Conservation (phyloP, 2,797 vertebrate species). For the Kryptolebias ocellatus region DNA sequence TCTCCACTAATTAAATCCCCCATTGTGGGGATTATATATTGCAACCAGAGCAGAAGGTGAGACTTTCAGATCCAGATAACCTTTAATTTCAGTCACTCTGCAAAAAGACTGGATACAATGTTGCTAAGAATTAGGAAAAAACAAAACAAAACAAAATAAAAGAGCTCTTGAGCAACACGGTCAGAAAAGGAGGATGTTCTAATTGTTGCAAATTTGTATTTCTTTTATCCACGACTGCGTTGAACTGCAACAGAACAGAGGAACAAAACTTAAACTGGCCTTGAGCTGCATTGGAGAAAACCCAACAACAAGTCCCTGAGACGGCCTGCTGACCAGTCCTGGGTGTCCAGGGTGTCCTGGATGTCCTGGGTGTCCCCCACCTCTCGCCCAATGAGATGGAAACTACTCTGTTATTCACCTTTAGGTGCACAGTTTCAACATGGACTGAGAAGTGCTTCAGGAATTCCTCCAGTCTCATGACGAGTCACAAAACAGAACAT, state of each 20-base stretch:
- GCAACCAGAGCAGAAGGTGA: constrained; percentile 31
- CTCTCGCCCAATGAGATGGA: no score
- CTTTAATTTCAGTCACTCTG: not conserved
- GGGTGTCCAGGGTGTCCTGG: no score
- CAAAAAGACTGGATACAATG: not conserved
- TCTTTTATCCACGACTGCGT: no score
- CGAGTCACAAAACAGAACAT: not conserved
- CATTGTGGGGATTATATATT: constrained; percentile 35
- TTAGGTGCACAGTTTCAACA: not conserved
- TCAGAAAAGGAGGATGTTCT: not conserved
- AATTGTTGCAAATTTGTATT: no score
- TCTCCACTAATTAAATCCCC: constrained; percentile 48
- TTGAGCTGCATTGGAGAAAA: not conserved
- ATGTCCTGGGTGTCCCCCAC: no score
- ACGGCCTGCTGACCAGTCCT: no score
- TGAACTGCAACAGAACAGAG: not conserved
- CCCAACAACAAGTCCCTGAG: not conserved
- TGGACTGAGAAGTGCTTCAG: not conserved
- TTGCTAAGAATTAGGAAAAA: no score
- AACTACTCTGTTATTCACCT: not conserved
- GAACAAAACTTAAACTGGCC: not conserved
- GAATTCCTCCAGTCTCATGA: constrained; percentile 12
- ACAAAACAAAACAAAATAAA: no score
- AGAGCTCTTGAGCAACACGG: no score
- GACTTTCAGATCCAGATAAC: no score